Percentiles rank a stretch among this genome's conserved stretches.
phyloP scores from a whole-genome alignment of 2,888 invertebrate species.

The Lissocephala sabroskyi region DNA sequence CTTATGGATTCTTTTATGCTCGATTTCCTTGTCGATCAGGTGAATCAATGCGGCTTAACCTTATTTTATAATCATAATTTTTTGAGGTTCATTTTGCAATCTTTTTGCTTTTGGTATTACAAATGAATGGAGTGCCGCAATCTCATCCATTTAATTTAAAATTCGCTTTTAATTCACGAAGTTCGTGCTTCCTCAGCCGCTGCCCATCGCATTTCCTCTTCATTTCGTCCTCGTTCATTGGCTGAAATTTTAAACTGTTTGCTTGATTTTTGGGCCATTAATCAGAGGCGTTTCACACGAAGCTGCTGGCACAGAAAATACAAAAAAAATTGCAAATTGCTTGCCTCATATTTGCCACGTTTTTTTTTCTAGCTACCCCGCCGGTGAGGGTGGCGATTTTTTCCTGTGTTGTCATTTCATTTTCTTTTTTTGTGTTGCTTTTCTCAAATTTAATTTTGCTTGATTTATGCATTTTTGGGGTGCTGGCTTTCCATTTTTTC shows the following conservation, averaged over 20 bases:
- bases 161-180: too few relatives aligned
- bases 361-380: slow-evolving; percentile 9
- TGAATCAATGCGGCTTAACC: too few relatives aligned
- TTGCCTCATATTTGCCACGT: slow-evolving; percentile 31
- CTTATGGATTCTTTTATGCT: too few relatives aligned
- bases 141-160: too few relatives aligned
- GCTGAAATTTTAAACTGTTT: neutral
- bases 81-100: too few relatives aligned
- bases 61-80: too few relatives aligned
- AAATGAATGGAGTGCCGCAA: too few relatives aligned
- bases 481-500: neutral
- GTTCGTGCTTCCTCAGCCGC: too few relatives aligned
- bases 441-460: slow-evolving; percentile 52
- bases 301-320: slow-evolving; percentile 25
- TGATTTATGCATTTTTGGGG: slow-evolving; percentile 55
- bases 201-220: too few relatives aligned
- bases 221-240: too few relatives aligned
- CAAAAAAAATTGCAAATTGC: slow-evolving; percentile 36
- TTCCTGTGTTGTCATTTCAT: slow-evolving; percentile 17
- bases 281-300: slow-evolving; percentile 26
- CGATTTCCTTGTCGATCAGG: too few relatives aligned
- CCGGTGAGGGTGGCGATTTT: slow-evolving; percentile 8
- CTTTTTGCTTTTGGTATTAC: too few relatives aligned
- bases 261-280: slow-evolving; percentile 7
- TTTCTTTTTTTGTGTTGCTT: slow-evolving; percentile 15